Evolutionary conservation across 2,797 vertebrate genomes (phyloP).

Genomic region (Limosa lapponica): DNA sequence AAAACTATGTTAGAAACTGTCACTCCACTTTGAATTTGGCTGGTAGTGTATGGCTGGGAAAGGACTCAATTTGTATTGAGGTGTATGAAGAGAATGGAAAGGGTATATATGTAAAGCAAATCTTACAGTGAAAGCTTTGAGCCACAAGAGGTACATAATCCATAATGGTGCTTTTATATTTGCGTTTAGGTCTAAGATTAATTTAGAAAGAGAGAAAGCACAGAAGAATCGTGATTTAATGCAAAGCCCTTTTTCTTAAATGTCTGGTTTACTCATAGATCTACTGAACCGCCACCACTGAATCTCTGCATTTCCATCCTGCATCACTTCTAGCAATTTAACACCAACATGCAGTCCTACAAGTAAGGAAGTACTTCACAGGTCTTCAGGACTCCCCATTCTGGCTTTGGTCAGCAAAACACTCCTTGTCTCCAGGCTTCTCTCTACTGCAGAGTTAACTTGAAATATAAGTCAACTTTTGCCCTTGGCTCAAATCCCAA

Average conservation of each 20-base stretch:
- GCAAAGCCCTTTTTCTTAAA: not conserved
- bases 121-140: not conserved
- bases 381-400: constrained; percentile 18
- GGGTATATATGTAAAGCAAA: not conserved
- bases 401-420: constrained; percentile 64
- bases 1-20: not conserved
- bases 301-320: not conserved
- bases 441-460: constrained; percentile 37
- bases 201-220: not conserved
- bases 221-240: not conserved
- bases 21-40: not conserved
- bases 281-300: not conserved
- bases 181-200: not conserved
- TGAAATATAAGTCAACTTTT: constrained; percentile 43
- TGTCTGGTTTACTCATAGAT: not conserved
- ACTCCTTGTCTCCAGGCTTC: constrained; percentile 7
- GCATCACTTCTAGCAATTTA: constrained; percentile 4
- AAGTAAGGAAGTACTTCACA: constrained; percentile 31
- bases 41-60: not conserved
- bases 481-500: constrained; percentile 52
- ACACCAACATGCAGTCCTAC: not conserved
- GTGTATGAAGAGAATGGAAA: not conserved
- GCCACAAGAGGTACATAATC: not conserved
- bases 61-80: not conserved
- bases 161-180: not conserved